Percentiles rank a stretch among this genome's conserved stretches.
Conservation (phyloP, 2,888 invertebrate species). For the Diogma glabrata region DNA sequence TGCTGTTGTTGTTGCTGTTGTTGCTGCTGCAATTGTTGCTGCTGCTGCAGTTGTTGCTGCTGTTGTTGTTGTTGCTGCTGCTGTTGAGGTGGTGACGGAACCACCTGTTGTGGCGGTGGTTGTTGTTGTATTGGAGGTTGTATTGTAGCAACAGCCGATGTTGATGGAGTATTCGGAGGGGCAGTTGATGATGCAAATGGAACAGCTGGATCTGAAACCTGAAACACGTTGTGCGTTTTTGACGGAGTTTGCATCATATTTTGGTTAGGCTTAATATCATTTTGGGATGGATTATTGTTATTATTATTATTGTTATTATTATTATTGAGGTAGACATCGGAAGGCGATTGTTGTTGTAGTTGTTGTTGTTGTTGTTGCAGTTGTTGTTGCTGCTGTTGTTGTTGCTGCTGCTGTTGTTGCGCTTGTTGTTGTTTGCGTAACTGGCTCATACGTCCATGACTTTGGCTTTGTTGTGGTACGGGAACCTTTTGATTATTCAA, state of each 20-base stretch:
- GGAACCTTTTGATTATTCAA: constrained; percentile 15
- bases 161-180: no score
- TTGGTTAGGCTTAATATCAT: constrained; percentile 3
- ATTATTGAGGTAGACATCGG: constrained; percentile 21
- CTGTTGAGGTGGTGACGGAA: constrained; percentile 26
- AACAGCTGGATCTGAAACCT: no score
- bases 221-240: no score
- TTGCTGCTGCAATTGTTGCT: constrained; percentile 8
- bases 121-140: no score
- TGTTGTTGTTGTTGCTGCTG: constrained; percentile 18
- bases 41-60: constrained; percentile 36
- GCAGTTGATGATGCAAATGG: no score
- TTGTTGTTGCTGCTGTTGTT: constrained; percentile 27
- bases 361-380: constrained; percentile 20
- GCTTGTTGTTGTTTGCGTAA: constrained; percentile 16
- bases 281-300: background rate
- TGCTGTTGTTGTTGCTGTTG: constrained; percentile 15
- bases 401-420: constrained; percentile 20
- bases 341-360: constrained; percentile 33
- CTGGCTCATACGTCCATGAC: constrained; percentile 18
- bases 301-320: constrained; percentile 13
- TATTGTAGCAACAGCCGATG: constrained; percentile 22
- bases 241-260: constrained; percentile 15
- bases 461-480: constrained; percentile 15
- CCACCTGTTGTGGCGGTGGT: no score